Evolutionary conservation across 2,888 invertebrate species (phyloP).

Genomic region (Idaea straminata): DNA sequence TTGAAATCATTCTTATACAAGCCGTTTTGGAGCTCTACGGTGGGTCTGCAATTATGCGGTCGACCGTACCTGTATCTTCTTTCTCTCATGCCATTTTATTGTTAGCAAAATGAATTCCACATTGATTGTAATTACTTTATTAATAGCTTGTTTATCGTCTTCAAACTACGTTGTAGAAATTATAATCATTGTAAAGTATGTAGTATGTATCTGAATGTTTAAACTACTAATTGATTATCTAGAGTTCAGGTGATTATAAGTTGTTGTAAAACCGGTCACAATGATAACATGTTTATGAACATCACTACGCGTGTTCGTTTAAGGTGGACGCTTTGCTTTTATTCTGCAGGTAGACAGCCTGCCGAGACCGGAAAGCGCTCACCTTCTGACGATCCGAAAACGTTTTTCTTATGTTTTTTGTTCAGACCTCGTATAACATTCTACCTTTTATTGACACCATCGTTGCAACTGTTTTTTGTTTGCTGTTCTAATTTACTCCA

Average conservation of each 20-base stretch:
- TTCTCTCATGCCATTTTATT: neutral
- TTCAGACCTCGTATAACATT: slow-evolving; percentile 40
- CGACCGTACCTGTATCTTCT: neutral
- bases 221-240: neutral
- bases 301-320: slow-evolving; percentile 22
- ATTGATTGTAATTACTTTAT: slow-evolving; percentile 7
- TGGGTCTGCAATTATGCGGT: no score
- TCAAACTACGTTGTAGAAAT: neutral
- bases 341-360: slow-evolving; percentile 66
- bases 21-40: no score
- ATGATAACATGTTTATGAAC: slow-evolving; percentile 25
- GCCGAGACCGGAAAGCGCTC: slow-evolving; percentile 61
- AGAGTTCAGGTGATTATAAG: slow-evolving; percentile 11
- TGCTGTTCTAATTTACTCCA: neutral
- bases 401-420: slow-evolving; percentile 49
- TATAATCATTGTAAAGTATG: neutral
- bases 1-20: no score
- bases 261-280: slow-evolving; percentile 27
- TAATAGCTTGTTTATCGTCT: slow-evolving; percentile 6
- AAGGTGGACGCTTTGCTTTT: slow-evolving; percentile 46
- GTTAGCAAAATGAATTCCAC: neutral
- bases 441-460: slow-evolving; percentile 32
- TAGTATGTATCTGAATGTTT: neutral
- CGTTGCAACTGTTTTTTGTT: slow-evolving; percentile 16
- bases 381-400: slow-evolving; percentile 50